A percentile compares a stretch with the other conserved stretches of the same genome.
Evolutionary conservation across 2,113 vertebrate genomes (phyloP).

Genomic region (Eonycteris spelaea): DNA sequence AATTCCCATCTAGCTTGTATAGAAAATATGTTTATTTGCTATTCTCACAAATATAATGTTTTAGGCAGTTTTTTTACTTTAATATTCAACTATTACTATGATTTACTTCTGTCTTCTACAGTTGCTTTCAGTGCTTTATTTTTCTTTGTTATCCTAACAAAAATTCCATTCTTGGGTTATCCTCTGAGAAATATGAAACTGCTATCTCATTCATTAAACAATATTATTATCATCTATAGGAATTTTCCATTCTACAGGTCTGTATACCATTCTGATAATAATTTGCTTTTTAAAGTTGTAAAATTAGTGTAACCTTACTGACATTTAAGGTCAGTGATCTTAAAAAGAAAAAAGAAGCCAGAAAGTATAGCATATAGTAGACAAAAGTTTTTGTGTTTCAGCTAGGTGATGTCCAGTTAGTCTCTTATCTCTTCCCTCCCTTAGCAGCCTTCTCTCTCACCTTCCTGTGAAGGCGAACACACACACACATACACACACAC

Average conservation of each 20-base stretch:
- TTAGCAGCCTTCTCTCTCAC: background rate
- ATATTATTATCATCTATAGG: background rate
- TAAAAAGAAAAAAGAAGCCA: background rate
- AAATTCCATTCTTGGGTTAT: background rate
- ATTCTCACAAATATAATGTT: slow-evolving; percentile 9
- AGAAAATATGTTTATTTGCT: slow-evolving; percentile 13
- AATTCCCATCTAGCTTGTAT: background rate
- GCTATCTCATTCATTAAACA: background rate
- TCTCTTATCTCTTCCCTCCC: background rate
- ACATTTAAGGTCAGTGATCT: background rate
- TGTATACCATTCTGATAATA: background rate
- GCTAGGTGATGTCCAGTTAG: background rate
- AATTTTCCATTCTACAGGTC: background rate
- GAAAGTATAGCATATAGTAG: background rate
- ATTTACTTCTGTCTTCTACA: slow-evolving; percentile 16
- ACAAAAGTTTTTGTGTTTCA: slow-evolving; percentile 8
- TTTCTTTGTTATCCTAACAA: slow-evolving; percentile 19
- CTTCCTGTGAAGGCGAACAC: background rate
- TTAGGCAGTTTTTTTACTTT: slow-evolving; percentile 26
- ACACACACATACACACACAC: background rate
- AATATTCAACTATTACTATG: background rate
- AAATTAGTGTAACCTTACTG: background rate
- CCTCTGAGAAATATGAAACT: background rate
- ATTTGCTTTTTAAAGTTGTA: background rate
- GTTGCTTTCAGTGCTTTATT: background rate